Percentiles rank a stretch among this genome's conserved stretches.
Evolutionary conservation across 53 echinoderm and acorn worm genomes (phyloP).

Genomic region (Paracentrotus lividus): DNA sequence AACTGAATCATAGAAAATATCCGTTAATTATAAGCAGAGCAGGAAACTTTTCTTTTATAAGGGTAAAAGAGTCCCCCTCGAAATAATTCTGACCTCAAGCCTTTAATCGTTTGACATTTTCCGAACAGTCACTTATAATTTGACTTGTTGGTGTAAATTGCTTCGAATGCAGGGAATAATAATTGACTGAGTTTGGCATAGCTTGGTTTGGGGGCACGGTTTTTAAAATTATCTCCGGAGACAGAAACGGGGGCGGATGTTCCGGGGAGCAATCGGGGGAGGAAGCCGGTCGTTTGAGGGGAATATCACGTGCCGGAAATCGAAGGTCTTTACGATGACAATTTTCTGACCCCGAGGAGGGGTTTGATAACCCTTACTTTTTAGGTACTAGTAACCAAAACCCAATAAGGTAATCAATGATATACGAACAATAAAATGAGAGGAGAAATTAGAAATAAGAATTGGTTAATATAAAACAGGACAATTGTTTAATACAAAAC

Average conservation of each 20-base stretch:
- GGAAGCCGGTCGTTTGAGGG: slow-evolving; percentile 10
- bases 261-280: not conserved
- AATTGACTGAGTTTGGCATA: not conserved
- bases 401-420: too few relatives aligned
- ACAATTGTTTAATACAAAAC: too few relatives aligned
- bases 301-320: not conserved
- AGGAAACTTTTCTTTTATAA: not conserved
- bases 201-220: slow-evolving; percentile 14
- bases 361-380: not conserved
- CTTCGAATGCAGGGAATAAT: not conserved
- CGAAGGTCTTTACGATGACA: not conserved
- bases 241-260: slow-evolving; percentile 14
- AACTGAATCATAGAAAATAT: not conserved
- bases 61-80: too few relatives aligned
- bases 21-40: not conserved
- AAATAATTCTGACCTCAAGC: not conserved
- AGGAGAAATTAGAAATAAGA: too few relatives aligned
- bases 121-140: not conserved
- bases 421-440: too few relatives aligned
- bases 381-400: too few relatives aligned
- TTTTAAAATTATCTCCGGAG: not conserved
- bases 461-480: too few relatives aligned
- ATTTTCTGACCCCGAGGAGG: not conserved
- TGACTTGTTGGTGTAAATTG: not conserved
- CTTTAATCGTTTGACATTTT: not conserved